phyloP scores from a whole-genome alignment of 2,888 invertebrate genomes.

The Bembecia ichneumoniformis region DNA sequence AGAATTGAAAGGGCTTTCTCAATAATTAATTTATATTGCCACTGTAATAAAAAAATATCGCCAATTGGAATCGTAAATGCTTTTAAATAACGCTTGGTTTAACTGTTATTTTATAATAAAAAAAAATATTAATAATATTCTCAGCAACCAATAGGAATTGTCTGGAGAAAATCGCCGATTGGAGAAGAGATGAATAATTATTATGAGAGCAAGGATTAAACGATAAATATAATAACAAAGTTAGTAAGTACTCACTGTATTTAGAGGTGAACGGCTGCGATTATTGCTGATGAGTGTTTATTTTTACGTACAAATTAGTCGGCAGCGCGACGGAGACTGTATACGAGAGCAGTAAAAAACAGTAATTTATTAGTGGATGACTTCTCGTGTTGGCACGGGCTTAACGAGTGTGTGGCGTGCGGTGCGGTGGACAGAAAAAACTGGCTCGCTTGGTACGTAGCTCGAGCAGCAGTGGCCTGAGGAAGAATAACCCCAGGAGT shows the following conservation, averaged over 20 bases:
- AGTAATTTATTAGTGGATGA: constrained; percentile 74
- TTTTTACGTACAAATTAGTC: constrained; percentile 68
- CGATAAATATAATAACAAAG: constrained; percentile 36
- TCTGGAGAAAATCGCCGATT: too few species aligned
- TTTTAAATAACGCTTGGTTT: too few species aligned
- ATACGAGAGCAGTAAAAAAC: constrained; percentile 65
- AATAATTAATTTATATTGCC: too few species aligned
- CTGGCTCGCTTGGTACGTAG: constrained; percentile 71
- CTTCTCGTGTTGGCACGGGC: constrained; percentile 76
- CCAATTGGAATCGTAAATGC: too few species aligned
- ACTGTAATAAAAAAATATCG: too few species aligned
- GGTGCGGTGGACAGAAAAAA: constrained; percentile 75
- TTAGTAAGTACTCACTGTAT: constrained; percentile 63
- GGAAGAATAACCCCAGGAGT: constrained; percentile 75
- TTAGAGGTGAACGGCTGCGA: constrained; percentile 60
- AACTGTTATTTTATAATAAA: too few species aligned
- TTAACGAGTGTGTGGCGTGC: constrained; percentile 74
- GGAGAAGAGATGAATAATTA: constrained; percentile 14
- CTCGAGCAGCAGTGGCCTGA: constrained; percentile 72
- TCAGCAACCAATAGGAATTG: too few species aligned
- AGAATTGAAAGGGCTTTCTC: too few species aligned
- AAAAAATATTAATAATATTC: too few species aligned
- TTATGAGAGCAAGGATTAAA: constrained; percentile 45
- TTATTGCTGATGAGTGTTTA: constrained; percentile 66
- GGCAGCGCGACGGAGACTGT: constrained; percentile 71